Evolutionary conservation across 2,888 invertebrate species (phyloP), one percentile per base, ranked within the genome.

Genomic region (Eristalis pertinax): DNA sequence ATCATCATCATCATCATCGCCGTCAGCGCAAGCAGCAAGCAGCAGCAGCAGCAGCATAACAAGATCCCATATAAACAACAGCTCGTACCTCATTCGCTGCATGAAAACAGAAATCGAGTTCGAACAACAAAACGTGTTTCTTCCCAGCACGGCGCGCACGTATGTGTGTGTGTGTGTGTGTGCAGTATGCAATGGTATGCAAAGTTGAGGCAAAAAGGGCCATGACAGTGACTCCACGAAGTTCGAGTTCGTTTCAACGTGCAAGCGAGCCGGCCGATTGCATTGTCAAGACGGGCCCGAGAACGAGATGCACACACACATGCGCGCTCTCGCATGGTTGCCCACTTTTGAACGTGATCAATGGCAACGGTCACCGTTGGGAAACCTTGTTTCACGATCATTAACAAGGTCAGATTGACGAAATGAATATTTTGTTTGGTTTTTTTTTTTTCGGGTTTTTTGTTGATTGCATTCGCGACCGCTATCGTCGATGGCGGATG

Each of bases 301-400:
- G 70, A 83, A 70, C 19, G 75, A 83, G 86, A 87, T 75, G 24
- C 50, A 50, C 32, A 32, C 32, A 32, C 32, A 32, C 8, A 32
- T 1, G 8, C 32, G 8, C 32, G 1, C 8, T 5, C 8, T 8
- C 32, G 1, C 15, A 19, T 10, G n/a, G 50, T 50, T 50, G 50
- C 50, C 50, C 50, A 50, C 50, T 50, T 50, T 60, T 60, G 26
- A 60, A 24, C 26, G 60, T 60, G 75, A 77, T 29, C 38, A 24
- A 41, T 15, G 50, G 8, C 11, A 41, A 74, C 70, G 65, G 75
- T 84, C 75, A 80, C 79, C 79, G 84, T 84, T 87, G 79, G 78
- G 83, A 87, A 87, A 80, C 84, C 76, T 87, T 84, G 79, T 75
- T 84, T 84, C 79, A 80, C 80, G 87, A 63, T 87, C 87, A 87